Evolutionary conservation across 2,797 vertebrate genomes (phyloP), one percentile per base, ranked within the genome.

Genomic region (Phrynocephalus vlangalii): DNA sequence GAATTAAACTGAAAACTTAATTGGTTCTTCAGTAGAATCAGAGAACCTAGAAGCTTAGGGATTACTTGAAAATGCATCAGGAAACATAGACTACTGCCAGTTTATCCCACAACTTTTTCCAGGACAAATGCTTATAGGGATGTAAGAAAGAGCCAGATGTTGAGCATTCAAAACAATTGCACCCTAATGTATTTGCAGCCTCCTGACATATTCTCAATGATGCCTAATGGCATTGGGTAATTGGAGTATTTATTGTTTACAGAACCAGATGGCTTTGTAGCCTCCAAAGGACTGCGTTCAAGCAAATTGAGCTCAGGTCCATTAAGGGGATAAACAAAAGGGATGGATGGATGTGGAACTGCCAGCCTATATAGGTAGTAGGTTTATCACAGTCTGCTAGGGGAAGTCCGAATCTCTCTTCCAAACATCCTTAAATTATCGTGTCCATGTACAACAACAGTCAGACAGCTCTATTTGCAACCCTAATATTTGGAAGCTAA

Each of bases 241-340:
- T 79, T 86, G 84, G 48, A 78, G 66, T 79, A 56, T 82, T 70
- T 79, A 79, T 79, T 79, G 76, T 79, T 79, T n/a, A 66, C 50
- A 71, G 48, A 79, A 86, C 76, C 75, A 86, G 77, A 76, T 86
- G 76, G 48, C 66, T 70, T 79, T 79, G 67, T 22, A 71, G 13
- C 48, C 33, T 70, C n/a, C 76, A 68, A 85, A 78, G 75, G 28
- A 78, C 28, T 78, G 73, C 13, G 76, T 86, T 79, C 67, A 44
- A 38, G 50, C 30, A 86, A 85, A 71, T 56, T 79, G 50, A 70
- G 7, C 56, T 79, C 44, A 50, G 67, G 30, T 16, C 76, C 22
- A 71, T 79, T 86, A 86, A 79, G 30, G 22, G 44, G n/a, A 52
- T 68, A 78, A 82, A 82, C 56, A 48, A 75, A 75, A 22, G 15